phyloP scores from a whole-genome alignment of 2,888 invertebrate genomes.

The Synergus umbraculus region DNA sequence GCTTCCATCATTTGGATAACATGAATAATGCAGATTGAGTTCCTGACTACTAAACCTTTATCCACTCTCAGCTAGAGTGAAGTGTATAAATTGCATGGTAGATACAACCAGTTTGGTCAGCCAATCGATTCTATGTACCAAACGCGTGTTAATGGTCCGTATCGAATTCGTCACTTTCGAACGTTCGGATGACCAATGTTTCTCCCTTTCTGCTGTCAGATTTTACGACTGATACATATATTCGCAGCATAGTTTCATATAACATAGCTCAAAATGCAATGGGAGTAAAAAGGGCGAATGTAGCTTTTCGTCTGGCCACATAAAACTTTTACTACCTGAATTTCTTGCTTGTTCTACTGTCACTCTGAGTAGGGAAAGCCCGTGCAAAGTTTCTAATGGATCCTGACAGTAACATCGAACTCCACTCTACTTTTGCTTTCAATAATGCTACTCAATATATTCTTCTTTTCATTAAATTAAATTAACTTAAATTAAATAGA shows the following conservation, averaged over 20 bases:
- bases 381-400: slow-evolving; percentile 23
- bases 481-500: too few relatives aligned
- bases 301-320: slow-evolving; percentile 22
- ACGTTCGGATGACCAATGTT: slow-evolving; percentile 16
- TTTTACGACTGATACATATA: slow-evolving; percentile 10
- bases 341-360: slow-evolving; percentile 27
- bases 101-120: slow-evolving; percentile 25
- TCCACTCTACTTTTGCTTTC: slow-evolving; percentile 15
- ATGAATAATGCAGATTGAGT: slow-evolving; percentile 26
- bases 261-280: not conserved
- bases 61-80: slow-evolving; percentile 14
- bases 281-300: not conserved
- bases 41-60: slow-evolving; percentile 24
- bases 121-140: slow-evolving; percentile 21
- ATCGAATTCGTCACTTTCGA: slow-evolving; percentile 30
- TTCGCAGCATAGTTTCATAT: not conserved
- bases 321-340: slow-evolving; percentile 34
- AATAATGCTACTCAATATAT: not conserved
- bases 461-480: not conserved
- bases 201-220: slow-evolving; percentile 6
- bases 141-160: slow-evolving; percentile 23
- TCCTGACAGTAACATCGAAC: slow-evolving; percentile 27
- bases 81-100: slow-evolving; percentile 28
- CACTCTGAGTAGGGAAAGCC: slow-evolving; percentile 25
- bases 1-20: not conserved